Base-by-base conservation (phyloP, 2,888 invertebrate species). In the Unio delphinus region DNA sequence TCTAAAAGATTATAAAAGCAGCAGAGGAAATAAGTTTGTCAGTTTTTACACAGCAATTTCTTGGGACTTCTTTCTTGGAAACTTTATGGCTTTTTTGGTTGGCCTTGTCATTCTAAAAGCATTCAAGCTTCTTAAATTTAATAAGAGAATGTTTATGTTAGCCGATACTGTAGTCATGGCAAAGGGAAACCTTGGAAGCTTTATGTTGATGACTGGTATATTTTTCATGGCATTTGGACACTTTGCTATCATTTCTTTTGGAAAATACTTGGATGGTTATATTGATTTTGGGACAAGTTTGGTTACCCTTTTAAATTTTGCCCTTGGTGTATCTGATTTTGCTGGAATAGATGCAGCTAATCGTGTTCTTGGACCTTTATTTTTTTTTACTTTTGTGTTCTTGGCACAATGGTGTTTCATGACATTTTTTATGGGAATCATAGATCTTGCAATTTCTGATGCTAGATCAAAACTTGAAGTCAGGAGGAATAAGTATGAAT, bases 41-140 rank as follows among this genome's bases (percentile, higher is more conserved):
- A 83, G 80, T 67, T 85, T 85, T 64, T 80, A 83, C 64, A 69
- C 78, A 1, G 80, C 80, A 20, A 64, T 79, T 11, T 75, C 70
- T 1, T 82, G 79, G 78, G 81, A 83, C 54, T 76, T 71, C 65
- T 64, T 76, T 26, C 70, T 83, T 18, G 69, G 73, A 0, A 82
- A 83, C 65, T 65, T 81, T 0, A 71, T 81, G 73, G 82, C 75
- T n/a, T 75, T 75, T 54, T 61, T 83, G 18, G 75, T 81, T 18
- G 67, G 75, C 2, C 15, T 85, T 3, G 70, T 81, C 5, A 81
- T 80, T 18, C 55, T 84, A n/a, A 83, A 83, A 69, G 68, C 79
- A 30, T 73, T 81, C 57, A 83, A 83, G 63, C 66, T 82, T 34
- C 68, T 83, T 4, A 70, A 74, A 58, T 85, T 81, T 64, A 83